Base-by-base conservation (phyloP, 1,140 invertebrate species). In the Telenomus remus region DNA sequence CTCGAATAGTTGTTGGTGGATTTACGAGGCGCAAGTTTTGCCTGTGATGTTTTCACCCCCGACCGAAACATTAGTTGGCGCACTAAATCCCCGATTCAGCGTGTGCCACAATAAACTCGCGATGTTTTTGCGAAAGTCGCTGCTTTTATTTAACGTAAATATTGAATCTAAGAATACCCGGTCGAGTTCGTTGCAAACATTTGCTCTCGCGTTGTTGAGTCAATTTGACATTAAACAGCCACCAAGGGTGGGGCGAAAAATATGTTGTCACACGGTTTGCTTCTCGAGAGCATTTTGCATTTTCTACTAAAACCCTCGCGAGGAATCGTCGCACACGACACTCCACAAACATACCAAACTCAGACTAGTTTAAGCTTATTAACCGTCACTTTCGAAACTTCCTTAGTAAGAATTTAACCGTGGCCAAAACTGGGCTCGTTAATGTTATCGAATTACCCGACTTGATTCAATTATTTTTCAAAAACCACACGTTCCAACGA, bases 111-210 rank as follows among this genome's bases (percentile, higher is more conserved):
- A 39, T 50, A 50, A 33, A 60, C 15, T 33, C 1, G 19, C 12
- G n/a, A 11, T 50, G 15, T 47, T 60, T 59, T 46, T 46, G 4
- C 27, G 0, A 50, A 35, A 60, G 6, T 3, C 47, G 42, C 50
- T 14, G 37, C n/a, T 60, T 60, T 60, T 33, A 43, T 60, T n/a
- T 12, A 42, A 50, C 14, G 37, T 50, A 50, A 60, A 60, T 60
- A 60, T 60, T 60, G 35, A 16, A 33, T 60, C 37, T 60, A 14
- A 42, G 39, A 27, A 55, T 48, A 49, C 44, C 48, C 47, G 47
- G 42, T 34, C 42, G 42, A 60, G 11, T 49, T 50, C 14, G 35
- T 49, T 7, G 44, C 8, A 59, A 13, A 49, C 15, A 49, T 59
- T 60, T 50, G 35, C 37, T 39, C 46, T 59, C 47, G n/a, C 3